Percentiles rank a stretch among this genome's conserved stretches.
Conservation (phyloP, 2,113 vertebrate species). For the Cacatua alba region DNA sequence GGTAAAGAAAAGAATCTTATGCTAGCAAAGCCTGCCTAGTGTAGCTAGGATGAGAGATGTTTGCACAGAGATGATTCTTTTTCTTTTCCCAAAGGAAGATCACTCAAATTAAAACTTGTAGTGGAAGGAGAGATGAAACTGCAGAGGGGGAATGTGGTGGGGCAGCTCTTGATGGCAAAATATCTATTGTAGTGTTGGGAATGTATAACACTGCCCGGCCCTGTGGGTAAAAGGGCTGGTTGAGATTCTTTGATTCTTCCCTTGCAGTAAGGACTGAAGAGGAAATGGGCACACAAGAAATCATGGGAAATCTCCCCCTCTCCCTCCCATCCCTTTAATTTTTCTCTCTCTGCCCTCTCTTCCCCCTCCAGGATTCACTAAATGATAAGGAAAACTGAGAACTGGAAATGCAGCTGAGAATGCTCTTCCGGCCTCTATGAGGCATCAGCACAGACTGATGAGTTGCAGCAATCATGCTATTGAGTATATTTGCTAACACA, state of each 20-base stretch:
- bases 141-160: neutral
- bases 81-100: neutral
- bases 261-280: neutral
- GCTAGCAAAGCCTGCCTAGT: neutral
- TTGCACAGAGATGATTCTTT: neutral
- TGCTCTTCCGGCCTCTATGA: neutral
- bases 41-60: neutral
- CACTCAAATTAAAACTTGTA: neutral
- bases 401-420: slow-evolving; percentile 25
- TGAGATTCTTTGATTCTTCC: neutral
- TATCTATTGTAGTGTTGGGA: neutral
- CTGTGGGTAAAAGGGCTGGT: neutral
- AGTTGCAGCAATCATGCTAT: neutral
- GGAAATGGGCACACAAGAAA: neutral
- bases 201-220: neutral
- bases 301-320: neutral
- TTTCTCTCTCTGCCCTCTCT: rapidly evolving
- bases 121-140: neutral
- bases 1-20: neutral
- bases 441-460: neutral
- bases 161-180: neutral
- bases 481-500: neutral
- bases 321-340: rapidly evolving
- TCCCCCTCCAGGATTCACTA: neutral
- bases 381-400: slow-evolving; percentile 62